Evolutionary conservation across 2,113 vertebrate species (phyloP).

Genomic region (Pao palembangensis): DNA sequence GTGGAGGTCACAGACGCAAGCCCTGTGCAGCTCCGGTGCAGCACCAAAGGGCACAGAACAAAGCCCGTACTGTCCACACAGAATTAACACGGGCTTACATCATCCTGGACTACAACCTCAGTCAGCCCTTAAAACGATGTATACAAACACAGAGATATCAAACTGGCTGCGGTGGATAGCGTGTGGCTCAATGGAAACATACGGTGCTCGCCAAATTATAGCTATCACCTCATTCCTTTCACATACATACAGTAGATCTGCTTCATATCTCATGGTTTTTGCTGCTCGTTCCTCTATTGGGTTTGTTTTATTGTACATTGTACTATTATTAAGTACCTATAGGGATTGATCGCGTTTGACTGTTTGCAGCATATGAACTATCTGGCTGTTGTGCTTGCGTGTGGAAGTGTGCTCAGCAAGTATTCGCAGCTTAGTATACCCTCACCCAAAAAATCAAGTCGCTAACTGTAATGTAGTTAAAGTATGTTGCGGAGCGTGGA

Average conservation of each 20-base stretch:
- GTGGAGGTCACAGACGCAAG: slow-evolving; percentile 68
- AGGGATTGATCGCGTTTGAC: slow-evolving; percentile 32
- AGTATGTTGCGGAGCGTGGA: background rate
- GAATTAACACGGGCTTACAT: slow-evolving; percentile 77
- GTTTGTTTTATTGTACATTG: slow-evolving; percentile 36
- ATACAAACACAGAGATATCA: slow-evolving; percentile 60
- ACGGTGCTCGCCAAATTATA: slow-evolving; percentile 18
- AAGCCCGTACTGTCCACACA: slow-evolving; percentile 68
- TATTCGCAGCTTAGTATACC: background rate
- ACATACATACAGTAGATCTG: slow-evolving; percentile 3
- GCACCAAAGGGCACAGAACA: slow-evolving; percentile 71
- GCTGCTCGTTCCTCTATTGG: too few relatives aligned
- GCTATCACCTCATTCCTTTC: slow-evolving; percentile 14
- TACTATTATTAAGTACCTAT: slow-evolving; percentile 33
- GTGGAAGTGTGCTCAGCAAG: too few relatives aligned
- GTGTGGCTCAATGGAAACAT: slow-evolving; percentile 34
- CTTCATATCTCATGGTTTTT: slow-evolving; percentile 12
- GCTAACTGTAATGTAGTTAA: slow-evolving; percentile 3
- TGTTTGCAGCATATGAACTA: too few relatives aligned
- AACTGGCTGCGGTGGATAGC: slow-evolving; percentile 20
- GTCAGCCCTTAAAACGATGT: slow-evolving; percentile 70
- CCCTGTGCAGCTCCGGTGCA: slow-evolving; percentile 55
- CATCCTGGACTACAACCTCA: slow-evolving; percentile 66
- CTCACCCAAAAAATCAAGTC: background rate
- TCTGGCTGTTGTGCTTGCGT: too few relatives aligned